Percentiles rank a stretch among this genome's conserved stretches.
Evolutionary conservation across 1,140 invertebrate genomes (phyloP).

Genomic region (Dreissena polymorpha): DNA sequence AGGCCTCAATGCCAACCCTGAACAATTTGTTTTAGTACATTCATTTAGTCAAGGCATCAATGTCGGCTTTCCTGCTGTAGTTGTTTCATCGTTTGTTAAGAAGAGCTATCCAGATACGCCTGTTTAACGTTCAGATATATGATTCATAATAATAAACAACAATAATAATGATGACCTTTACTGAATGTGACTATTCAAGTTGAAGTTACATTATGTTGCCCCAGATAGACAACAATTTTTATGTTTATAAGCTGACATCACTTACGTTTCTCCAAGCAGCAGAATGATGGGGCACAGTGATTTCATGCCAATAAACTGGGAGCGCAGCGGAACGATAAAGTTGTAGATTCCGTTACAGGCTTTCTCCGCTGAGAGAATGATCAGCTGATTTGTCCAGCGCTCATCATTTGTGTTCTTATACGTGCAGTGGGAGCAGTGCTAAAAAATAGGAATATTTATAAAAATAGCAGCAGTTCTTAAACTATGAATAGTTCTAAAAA

Average conservation of each 20-base stretch:
- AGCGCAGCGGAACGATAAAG: conserved; percentile 97
- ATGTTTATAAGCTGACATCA: conserved; percentile 1
- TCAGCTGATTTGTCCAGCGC: conserved; percentile 98
- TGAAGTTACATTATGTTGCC: no score
- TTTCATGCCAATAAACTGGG: conserved; percentile 96
- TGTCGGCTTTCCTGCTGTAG: no score
- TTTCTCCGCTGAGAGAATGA: conserved; percentile 97
- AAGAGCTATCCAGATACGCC: no score
- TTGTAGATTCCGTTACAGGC: conserved; percentile 98
- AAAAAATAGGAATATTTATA: conserved; percentile 43
- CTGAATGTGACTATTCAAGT: no score
- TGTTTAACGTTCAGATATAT: no score
- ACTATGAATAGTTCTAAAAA: background rate
- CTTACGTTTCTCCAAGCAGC: conserved; percentile 88
- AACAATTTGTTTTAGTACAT: no score
- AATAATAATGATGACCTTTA: no score
- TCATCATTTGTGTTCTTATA: conserved; percentile 97
- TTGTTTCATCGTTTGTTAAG: no score
- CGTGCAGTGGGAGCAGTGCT: conserved; percentile 96
- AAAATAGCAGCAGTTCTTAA: background rate
- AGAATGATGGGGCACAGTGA: conserved; percentile 97
- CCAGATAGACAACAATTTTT: no score
- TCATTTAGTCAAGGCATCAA: no score
- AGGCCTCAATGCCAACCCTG: no score
- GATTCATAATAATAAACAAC: no score